A percentile compares a stretch with the other conserved stretches of the same genome.
These are phyloP conservation scores for Dynastes maya DNA, from an alignment of 2,888 invertebrate genomes.

Conservation along the genomic window DNA sequence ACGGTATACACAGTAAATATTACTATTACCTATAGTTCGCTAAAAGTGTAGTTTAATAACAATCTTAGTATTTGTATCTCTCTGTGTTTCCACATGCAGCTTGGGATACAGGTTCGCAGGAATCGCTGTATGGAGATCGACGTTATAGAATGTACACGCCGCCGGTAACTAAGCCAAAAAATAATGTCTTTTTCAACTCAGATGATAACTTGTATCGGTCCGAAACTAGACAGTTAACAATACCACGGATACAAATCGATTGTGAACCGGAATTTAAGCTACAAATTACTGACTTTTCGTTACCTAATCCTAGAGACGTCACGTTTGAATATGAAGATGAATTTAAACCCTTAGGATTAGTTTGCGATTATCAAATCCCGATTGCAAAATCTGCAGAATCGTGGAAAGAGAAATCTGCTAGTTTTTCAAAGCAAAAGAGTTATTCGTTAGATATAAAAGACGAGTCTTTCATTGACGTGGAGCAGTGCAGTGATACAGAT, in stretches of 20 bases:
- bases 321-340: slow-evolving; percentile 68
- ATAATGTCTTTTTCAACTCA: slow-evolving; percentile 68
- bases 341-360: slow-evolving; percentile 39
- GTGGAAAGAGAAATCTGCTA: slow-evolving; percentile 61
- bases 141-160: slow-evolving; percentile 66
- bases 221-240: slow-evolving; percentile 64
- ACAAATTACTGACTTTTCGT: slow-evolving; percentile 69
- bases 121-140: slow-evolving; percentile 64
- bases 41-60: slow-evolving; percentile 14
- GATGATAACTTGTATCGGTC: slow-evolving; percentile 69
- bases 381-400: slow-evolving; percentile 54
- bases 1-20: slow-evolving; percentile 42
- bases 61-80: slow-evolving; percentile 40
- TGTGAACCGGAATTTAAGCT: slow-evolving; percentile 66
- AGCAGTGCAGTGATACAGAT: slow-evolving; percentile 59
- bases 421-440: slow-evolving; percentile 66
- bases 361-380: slow-evolving; percentile 31
- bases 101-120: slow-evolving; percentile 67
- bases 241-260: slow-evolving; percentile 68
- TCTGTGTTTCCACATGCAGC: slow-evolving; percentile 66
- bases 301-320: slow-evolving; percentile 68
- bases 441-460: slow-evolving; percentile 66
- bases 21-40: slow-evolving; percentile 37
- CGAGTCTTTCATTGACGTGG: slow-evolving; percentile 60
- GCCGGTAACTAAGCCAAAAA: slow-evolving; percentile 65